These are phyloP conservation scores for Eupithecia exiguata DNA, from an alignment of 2,888 invertebrate genomes.

Conservation along the genomic window DNA sequence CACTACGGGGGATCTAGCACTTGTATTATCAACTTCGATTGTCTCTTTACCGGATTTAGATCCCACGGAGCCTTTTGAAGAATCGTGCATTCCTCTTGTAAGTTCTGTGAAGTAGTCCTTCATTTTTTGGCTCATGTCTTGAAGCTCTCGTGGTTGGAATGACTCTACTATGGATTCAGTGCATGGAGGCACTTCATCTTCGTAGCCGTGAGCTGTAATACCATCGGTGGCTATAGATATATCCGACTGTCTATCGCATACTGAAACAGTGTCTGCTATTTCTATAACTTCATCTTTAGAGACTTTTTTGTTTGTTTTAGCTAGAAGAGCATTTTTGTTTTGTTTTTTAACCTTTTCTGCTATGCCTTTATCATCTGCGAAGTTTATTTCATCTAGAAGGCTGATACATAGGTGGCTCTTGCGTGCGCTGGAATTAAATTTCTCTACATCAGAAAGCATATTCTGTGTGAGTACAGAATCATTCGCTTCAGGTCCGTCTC, in stretches of 20 bases:
- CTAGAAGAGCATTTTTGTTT: slow-evolving; percentile 18
- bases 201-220: slow-evolving; percentile 67
- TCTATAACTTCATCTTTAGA: not conserved
- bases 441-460: slow-evolving; percentile 58
- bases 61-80: slow-evolving; percentile 28
- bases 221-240: slow-evolving; percentile 63
- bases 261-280: slow-evolving; percentile 21
- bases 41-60: slow-evolving; percentile 11
- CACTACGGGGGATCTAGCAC: slow-evolving; percentile 48
- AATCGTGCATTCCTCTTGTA: slow-evolving; percentile 48
- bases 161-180: slow-evolving; percentile 49
- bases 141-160: slow-evolving; percentile 56
- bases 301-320: slow-evolving; percentile 19
- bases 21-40: not conserved
- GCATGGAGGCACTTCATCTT: slow-evolving; percentile 62
- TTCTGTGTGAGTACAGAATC: slow-evolving; percentile 63
- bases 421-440: slow-evolving; percentile 46
- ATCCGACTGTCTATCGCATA: slow-evolving; percentile 47
- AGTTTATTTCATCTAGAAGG: slow-evolving; percentile 46
- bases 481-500: slow-evolving; percentile 50
- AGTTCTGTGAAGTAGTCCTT: slow-evolving; percentile 60
- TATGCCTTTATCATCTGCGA: slow-evolving; percentile 31
- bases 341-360: slow-evolving; percentile 12
- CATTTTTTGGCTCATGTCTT: slow-evolving; percentile 54
- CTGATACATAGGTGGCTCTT: slow-evolving; percentile 33